Base-by-base conservation (phyloP, 2,797 vertebrate species). In the Scomberomorus guttatus region DNA sequence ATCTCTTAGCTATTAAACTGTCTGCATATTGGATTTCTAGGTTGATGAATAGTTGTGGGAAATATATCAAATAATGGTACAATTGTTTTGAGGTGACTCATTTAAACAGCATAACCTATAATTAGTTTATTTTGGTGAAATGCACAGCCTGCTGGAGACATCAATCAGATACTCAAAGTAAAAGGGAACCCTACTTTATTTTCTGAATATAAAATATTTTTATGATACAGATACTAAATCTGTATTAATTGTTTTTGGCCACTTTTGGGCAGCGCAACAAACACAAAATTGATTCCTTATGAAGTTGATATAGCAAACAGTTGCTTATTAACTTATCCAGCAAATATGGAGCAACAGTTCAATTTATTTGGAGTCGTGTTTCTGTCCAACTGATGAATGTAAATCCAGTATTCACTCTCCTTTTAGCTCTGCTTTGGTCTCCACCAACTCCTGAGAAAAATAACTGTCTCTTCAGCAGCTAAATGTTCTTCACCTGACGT, bases 91-190 rank as follows among this genome's bases (percentile, higher is more conserved):
- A 34, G 18, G 2, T 51, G 27, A 27, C 20, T 42, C 5, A 54
- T 75, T 70, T 77, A 18, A 32, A 27, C 18, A 69, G n/a, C 34
- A 34, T 39, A 52, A n/a, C 34, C 37, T 51, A 29, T 48, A 29
- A 67, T 79, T 71, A 71, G 9, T 54, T 55, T 71, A 34, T 73
- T 77, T 42, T 29, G 27, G 9, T 68, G 61, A 69, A 24, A 52
- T 70, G 20, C 37, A 25, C 20, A 62, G 27, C 48, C 48, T 39
- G 25, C 29, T 58, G 55, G 9, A 62, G 34, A 61, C 2, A 8
- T 54, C 59, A 52, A 54, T 37, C 39, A 60, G 24, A 6, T 22
- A 25, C 24, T 34, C 18, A 18, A 39, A 54, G 37, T 20, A n/a
- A 62, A 56, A 57, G 5, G 2, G 1, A 5, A 55, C 17, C 13